These are phyloP conservation scores for Phortica magna DNA, from an alignment of 2,888 invertebrate species.

Conservation along the genomic window DNA sequence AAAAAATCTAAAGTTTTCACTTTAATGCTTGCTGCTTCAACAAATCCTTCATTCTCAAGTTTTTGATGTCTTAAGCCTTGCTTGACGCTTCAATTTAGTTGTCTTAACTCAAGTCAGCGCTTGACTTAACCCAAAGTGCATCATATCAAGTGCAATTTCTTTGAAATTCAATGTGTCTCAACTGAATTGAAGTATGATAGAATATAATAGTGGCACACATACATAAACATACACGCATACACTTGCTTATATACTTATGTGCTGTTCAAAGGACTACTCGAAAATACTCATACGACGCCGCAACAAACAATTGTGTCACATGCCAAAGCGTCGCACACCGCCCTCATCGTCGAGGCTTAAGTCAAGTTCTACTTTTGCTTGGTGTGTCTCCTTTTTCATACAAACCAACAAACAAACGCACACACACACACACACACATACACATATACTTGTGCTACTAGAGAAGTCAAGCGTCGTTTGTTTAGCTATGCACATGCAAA, in stretches of 20 bases:
- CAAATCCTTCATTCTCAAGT: not conserved
- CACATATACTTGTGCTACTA: constrained; percentile 44
- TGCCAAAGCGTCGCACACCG: not conserved
- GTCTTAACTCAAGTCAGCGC: not conserved
- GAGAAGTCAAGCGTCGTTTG: constrained; percentile 62
- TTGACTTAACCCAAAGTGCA: not conserved
- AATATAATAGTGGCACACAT: not conserved
- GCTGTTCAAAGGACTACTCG: not conserved
- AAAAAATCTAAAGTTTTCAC: too few species aligned
- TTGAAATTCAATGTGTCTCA: not conserved
- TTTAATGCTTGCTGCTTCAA: too few species aligned
- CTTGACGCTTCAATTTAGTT: not conserved
- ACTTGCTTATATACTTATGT: not conserved
- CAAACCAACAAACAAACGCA: too few species aligned
- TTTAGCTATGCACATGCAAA: constrained; percentile 35
- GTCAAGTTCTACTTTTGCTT: not conserved
- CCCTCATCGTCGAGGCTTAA: not conserved
- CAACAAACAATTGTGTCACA: not conserved
- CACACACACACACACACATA: not conserved
- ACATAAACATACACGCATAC: not conserved
- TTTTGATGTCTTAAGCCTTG: not conserved
- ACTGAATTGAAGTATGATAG: not conserved
- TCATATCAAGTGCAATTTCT: not conserved
- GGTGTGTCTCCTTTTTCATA: too few species aligned
- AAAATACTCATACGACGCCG: not conserved